Evolutionary conservation across 2,113 vertebrate species (phyloP), one percentile per base, ranked within the genome.

Genomic region (Lathamus discolor): DNA sequence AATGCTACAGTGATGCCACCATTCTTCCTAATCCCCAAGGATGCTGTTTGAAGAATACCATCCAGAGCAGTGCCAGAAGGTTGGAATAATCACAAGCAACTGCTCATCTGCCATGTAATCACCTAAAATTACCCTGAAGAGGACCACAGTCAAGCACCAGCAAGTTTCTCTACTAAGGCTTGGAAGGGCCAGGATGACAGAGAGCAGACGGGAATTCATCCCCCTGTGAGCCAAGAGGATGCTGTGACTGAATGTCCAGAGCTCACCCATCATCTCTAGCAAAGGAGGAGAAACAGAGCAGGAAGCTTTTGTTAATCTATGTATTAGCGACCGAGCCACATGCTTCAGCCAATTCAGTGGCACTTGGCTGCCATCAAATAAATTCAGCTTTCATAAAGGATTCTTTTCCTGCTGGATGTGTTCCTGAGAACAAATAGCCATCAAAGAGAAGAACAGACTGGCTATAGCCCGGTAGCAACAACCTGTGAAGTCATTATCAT

Each of bases 381-480:
- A 85, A 86, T 67, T 37, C 85, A 9, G 57, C 16, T 0, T 78
- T 91, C 54, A 48, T 73, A 85, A 69, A 76, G 82, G 64, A 79
- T 12, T 91, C 88, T 86, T 83, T 61, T 83, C 77, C 90, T 95
- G 86, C 92, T 76, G 62, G 90, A 95, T 90, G 67, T n/a, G 37
- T 83, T 93, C 70, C 94, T 91, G 91, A 75, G 93, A 91, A 79
- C 1, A 28, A 64, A 77, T 37, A 75, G 66, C 64, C 93, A 80
- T 96, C 95, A 96, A 97, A 90, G 88, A 94, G 92, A 95, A 76
- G 93, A 93, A 95, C 35, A 81, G 91, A 83, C 83, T 51, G 84
- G 77, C 55, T 92, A 13, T 88, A 88, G 64, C 91, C 73, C 0
- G 31, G 48, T 78, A 92, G 80, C 78, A 85, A 41, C 93, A 94